Evolutionary conservation across 2,888 invertebrate genomes (phyloP).

Genomic region (Ctenicera cuprea): DNA sequence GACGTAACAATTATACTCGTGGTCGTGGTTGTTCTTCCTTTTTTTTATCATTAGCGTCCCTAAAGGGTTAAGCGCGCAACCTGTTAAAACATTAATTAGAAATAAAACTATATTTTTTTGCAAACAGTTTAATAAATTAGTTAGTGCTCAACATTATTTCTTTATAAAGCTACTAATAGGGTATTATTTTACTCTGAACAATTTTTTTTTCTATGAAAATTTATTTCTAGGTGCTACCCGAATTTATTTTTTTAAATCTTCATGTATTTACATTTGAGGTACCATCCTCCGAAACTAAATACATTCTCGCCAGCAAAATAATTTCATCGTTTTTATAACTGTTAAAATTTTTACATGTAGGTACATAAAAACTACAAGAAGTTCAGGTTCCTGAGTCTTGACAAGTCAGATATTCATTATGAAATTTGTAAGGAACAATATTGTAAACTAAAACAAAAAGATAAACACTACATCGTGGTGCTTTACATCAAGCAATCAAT

Average conservation of each 20-base stretch:
- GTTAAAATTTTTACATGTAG: neutral
- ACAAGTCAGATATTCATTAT: neutral
- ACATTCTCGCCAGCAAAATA: neutral
- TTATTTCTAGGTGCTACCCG: conserved; percentile 40
- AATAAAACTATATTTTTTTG: conserved; percentile 42
- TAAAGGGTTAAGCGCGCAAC: no score
- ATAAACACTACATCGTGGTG: neutral
- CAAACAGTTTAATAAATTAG: conserved; percentile 56
- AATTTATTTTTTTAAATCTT: conserved; percentile 16
- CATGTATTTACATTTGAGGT: conserved; percentile 19
- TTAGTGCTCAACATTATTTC: conserved; percentile 55
- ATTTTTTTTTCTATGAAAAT: conserved; percentile 36
- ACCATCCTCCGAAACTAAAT: conserved; percentile 2
- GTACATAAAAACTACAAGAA: neutral
- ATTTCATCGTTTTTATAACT: neutral
- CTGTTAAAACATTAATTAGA: no score
- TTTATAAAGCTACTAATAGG: conserved; percentile 52
- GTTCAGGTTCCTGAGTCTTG: neutral
- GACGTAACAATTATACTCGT: conserved; percentile 26
- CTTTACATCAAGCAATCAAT: conserved; percentile 3
- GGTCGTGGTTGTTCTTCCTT: conserved; percentile 3
- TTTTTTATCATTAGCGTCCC: conserved; percentile 15
- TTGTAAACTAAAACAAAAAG: neutral
- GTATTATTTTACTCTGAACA: conserved; percentile 49
- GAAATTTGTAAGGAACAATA: neutral